A percentile compares a stretch with the other conserved stretches of the same genome.
phyloP scores from a whole-genome alignment of 2,113 vertebrate genomes.

The Oreotragus oreotragus region DNA sequence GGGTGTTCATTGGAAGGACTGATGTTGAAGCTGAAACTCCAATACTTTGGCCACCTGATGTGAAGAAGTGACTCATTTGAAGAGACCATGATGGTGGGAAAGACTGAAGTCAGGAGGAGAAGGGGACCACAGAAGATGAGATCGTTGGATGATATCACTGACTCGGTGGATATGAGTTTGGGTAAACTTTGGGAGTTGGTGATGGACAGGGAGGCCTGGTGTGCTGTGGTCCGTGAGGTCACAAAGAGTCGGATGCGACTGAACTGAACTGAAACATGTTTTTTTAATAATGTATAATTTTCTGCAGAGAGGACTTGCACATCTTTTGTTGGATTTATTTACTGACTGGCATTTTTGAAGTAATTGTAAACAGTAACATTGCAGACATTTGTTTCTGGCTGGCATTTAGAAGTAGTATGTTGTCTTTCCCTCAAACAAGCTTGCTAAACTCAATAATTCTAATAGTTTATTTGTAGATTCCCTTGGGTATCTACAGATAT shows the following conservation, averaged over 20 bases:
- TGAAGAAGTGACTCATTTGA: background rate
- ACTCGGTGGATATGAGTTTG: background rate
- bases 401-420: background rate
- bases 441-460: background rate
- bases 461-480: background rate
- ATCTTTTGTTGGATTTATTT: background rate
- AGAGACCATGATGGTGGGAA: background rate
- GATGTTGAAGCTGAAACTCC: background rate
- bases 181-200: background rate
- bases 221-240: background rate
- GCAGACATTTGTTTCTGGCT: background rate
- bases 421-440: background rate
- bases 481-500: background rate
- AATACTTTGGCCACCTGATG: background rate
- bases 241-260: fast-evolving
- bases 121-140: background rate
- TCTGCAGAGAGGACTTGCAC: background rate
- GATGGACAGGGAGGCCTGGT: background rate
- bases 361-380: background rate
- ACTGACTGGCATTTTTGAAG: background rate
- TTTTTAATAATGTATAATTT: background rate
- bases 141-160: background rate
- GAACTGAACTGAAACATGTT: background rate
- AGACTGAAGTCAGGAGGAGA: background rate
- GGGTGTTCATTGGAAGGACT: background rate